Evolutionary conservation across 1,140 invertebrate species (phyloP).

Genomic region (Eupristina koningsbergeri): DNA sequence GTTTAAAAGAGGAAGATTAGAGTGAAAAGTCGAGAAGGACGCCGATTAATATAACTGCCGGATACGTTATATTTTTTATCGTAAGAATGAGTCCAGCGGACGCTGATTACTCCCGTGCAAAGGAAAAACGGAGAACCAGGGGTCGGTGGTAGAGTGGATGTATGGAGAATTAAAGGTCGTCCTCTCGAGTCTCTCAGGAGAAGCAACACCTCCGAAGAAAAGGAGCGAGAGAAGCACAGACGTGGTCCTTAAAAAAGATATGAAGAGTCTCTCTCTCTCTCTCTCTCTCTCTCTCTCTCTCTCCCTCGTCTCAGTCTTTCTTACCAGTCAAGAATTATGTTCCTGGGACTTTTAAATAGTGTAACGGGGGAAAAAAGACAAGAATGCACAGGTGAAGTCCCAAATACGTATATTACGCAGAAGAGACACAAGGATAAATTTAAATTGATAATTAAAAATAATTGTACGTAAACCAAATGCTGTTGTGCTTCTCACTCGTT

Average conservation of each 20-base stretch:
- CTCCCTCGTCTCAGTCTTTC: conserved; percentile 14
- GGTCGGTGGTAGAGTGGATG: neutral
- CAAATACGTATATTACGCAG: conserved; percentile 18
- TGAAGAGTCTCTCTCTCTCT: conserved; percentile 32
- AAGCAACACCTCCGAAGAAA: neutral
- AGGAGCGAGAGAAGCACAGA: conserved; percentile 12
- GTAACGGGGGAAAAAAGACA: conserved; percentile 39
- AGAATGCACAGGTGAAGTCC: conserved; percentile 39
- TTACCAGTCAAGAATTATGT: conserved; percentile 34
- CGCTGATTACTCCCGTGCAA: conserved; percentile 17
- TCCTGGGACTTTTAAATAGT: conserved; percentile 32
- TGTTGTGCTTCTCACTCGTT: neutral
- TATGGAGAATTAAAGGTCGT: conserved; percentile 39
- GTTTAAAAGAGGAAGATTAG: conserved; percentile 37
- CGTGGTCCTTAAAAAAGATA: conserved; percentile 31
- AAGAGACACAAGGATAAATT: conserved; percentile 16
- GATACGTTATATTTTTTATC: conserved; percentile 48
- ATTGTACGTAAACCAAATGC: conserved; percentile 33
- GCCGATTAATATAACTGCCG: conserved; percentile 46
- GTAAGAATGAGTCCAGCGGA: conserved; percentile 46
- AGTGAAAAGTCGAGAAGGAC: conserved; percentile 6
- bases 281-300: no score
- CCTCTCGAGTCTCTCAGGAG: conserved; percentile 5
- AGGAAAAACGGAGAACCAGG: neutral
- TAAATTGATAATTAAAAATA: conserved; percentile 49